These are phyloP conservation scores for Macropodus opercularis DNA, from an alignment of 2,797 vertebrate genomes.

Conservation along the genomic window DNA sequence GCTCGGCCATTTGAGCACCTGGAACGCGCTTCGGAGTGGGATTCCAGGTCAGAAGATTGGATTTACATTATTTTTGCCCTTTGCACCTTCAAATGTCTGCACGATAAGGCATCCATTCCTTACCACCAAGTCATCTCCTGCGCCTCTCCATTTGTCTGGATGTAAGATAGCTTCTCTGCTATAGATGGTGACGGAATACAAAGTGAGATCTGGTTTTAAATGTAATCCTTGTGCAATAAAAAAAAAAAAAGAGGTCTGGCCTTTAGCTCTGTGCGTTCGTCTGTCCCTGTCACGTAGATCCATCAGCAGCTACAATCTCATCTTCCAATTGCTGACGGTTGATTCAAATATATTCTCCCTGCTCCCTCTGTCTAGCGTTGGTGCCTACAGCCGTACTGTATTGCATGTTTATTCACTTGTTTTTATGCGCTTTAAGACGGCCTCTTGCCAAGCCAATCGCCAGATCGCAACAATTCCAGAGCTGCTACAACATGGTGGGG, in stretches of 20 bases:
- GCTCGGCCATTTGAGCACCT: constrained; percentile 61
- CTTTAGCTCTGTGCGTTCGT: constrained; percentile 75
- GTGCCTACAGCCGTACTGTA: constrained; percentile 55
- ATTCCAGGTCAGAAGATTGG: constrained; percentile 75
- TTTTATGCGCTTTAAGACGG: constrained; percentile 73
- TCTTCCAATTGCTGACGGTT: constrained; percentile 58
- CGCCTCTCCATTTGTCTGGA: constrained; percentile 70
- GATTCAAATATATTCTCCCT: constrained; percentile 73
- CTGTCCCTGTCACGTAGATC: constrained; percentile 69
- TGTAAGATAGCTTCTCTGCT: constrained; percentile 67
- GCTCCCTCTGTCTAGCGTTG: constrained; percentile 42
- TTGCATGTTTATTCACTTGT: constrained; percentile 69
- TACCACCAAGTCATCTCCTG: constrained; percentile 63
- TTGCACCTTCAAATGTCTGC: constrained; percentile 67
- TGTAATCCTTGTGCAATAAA: constrained; percentile 81
- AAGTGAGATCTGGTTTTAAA: constrained; percentile 80
- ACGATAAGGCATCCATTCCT: constrained; percentile 61
- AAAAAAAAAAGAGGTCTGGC: constrained; percentile 78
- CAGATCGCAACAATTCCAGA: constrained; percentile 34
- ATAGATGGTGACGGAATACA: constrained; percentile 79
- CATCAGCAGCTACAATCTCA: constrained; percentile 74
- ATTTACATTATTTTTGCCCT: constrained; percentile 80
- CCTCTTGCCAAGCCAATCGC: constrained; percentile 45
- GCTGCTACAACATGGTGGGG: constrained; percentile 5
- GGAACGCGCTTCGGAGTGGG: constrained; percentile 70